Percentiles rank a stretch among this genome's conserved stretches.
Conservation (phyloP, 1,140 invertebrate genomes). For the Drosophila pruinosa region DNA sequence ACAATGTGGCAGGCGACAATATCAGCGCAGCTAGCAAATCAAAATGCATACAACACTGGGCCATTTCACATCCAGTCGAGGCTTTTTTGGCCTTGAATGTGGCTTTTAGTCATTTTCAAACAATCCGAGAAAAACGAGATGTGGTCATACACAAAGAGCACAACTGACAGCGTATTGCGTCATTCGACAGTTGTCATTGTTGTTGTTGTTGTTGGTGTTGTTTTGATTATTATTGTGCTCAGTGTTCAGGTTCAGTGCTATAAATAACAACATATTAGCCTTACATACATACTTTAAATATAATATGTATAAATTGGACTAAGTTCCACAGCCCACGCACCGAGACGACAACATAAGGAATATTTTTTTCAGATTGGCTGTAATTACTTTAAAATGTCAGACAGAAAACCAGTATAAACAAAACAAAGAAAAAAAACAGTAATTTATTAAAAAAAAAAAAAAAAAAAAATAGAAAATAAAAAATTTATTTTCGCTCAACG, state of each 20-base stretch:
- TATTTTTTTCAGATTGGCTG: not conserved
- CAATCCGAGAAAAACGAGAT: constrained; percentile 41
- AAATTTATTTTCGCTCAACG: constrained; percentile 87
- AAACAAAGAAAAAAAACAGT: not conserved
- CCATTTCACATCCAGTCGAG: constrained; percentile 34
- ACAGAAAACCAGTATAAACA: not conserved
- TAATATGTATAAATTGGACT: constrained; percentile 10
- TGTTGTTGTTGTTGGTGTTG: not conserved
- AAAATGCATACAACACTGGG: constrained; percentile 23
- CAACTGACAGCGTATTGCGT: constrained; percentile 45
- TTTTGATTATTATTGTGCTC: not conserved
- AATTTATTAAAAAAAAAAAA: not conserved
- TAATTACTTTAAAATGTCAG: not conserved
- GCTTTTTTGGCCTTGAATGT: constrained; percentile 50
- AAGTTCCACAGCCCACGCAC: constrained; percentile 16
- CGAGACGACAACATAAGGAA: not conserved
- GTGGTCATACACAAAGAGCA: constrained; percentile 54
- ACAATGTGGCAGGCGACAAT: constrained; percentile 10
- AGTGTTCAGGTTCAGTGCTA: constrained; percentile 44
- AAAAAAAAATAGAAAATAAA: not conserved
- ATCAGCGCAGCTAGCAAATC: not conserved
- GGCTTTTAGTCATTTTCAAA: constrained; percentile 49
- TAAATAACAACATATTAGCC: constrained; percentile 67
- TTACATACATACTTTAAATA: constrained; percentile 24
- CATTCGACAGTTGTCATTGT: constrained; percentile 32